Evolutionary conservation across 2,888 invertebrate species (phyloP), one percentile per base, ranked within the genome.

Genomic region (Agapetus fuscipes): DNA sequence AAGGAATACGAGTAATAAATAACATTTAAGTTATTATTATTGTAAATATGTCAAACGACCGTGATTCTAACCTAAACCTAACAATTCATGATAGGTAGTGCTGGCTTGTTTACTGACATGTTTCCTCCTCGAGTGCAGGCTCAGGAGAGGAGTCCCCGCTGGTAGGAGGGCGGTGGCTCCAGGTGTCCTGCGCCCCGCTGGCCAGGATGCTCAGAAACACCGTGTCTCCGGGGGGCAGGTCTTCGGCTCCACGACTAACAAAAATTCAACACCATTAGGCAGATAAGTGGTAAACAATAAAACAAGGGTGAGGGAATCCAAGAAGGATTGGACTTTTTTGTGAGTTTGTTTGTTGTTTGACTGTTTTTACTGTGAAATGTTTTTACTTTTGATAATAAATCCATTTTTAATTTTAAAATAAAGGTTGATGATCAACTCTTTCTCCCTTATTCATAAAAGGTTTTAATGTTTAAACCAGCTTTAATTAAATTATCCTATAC

Each of bases 171-270:
- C 41, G 31, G 6, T 39, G 34, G 7, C 36, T 20, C 48, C 45
- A 48, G 24, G 27, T 30, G 41, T 69, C 67, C 47, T 69, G 69
- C 5, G 68, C 68, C 0, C 67, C 67, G 17, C 66, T 58, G 40
- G 78, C 74, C 43, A 86, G 64, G 10, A 86, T 66, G 43, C 78
- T 77, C 49, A 83, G 62, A 51, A 88, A 76, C 25, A 88, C 64
- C 32, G 86, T 66, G 58, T 88, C 88, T 0, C 83, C 72, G 1
- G 86, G 72, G 28, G 77, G 73, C 17, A 88, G 56, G 46, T 82
- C 81, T 52, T 81, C 79, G 31, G 84, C 80, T 48, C 78, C 78
- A 26, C 78, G 76, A 50, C 83, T 82, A 51, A 49, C 52, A 20
- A 44, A 34, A 40, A 34, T 20, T 20, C 5, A 20, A 20, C 13